phyloP scores from a whole-genome alignment of 2,113 vertebrate species.

The Rousettus leschenaultii region DNA sequence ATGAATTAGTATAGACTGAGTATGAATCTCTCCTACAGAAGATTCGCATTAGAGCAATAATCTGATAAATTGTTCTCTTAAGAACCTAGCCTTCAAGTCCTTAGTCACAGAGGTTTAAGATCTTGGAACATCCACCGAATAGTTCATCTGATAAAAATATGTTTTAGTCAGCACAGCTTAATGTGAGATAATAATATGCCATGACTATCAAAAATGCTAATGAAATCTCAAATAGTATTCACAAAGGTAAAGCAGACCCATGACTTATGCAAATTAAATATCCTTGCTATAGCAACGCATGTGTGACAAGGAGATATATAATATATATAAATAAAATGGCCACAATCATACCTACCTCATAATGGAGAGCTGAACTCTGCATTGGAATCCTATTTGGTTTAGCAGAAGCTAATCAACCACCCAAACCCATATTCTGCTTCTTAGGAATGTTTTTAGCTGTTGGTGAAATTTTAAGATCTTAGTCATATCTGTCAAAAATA shows the following conservation, averaged over 20 bases:
- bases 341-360: background rate
- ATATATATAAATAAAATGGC: background rate
- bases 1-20: conserved; percentile 60
- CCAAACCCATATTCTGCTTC: background rate
- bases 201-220: background rate
- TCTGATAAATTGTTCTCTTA: conserved; percentile 54
- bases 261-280: background rate
- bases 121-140: background rate
- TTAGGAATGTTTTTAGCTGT: background rate
- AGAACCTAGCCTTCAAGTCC: background rate
- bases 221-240: background rate
- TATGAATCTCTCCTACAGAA: conserved; percentile 10
- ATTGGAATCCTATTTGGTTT: background rate
- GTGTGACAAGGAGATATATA: background rate
- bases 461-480: background rate
- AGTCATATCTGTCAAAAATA: background rate
- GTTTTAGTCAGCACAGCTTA: background rate
- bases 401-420: background rate
- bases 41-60: conserved; percentile 16
- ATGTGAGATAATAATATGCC: background rate
- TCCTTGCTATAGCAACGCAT: background rate
- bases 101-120: background rate
- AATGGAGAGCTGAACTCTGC: background rate
- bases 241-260: background rate
- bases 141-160: background rate